Conservation (phyloP, 2,113 vertebrate genomes). For the Psophia crepitans region DNA sequence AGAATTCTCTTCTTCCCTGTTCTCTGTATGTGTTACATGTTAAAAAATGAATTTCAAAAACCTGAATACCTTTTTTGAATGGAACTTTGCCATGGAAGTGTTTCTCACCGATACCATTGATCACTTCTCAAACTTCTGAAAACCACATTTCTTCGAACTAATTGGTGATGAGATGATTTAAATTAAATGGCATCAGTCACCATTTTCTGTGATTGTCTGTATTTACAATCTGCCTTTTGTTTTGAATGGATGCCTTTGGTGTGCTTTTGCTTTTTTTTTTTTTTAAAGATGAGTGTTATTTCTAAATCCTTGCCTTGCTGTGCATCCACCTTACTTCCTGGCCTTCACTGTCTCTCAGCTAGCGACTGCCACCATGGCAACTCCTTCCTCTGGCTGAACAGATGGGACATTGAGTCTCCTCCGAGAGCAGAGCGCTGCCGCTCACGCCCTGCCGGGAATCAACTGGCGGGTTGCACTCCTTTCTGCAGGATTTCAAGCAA, state of each 20-base stretch:
- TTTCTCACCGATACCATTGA: not conserved
- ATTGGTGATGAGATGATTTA: not conserved
- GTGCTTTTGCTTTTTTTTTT: not conserved
- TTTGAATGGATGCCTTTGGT: not conserved
- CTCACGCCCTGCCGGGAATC: conserved; percentile 10
- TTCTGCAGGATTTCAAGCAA: not conserved
- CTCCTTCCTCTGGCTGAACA: conserved; percentile 52
- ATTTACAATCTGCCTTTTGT: not conserved
- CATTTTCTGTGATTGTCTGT: not conserved
- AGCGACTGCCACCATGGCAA: conserved; percentile 41
- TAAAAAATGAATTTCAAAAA: not conserved
- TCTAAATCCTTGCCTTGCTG: not conserved
- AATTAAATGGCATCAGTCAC: not conserved
- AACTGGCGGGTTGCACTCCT: not conserved
- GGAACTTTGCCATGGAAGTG: not conserved
- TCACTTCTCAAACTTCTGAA: not conserved
- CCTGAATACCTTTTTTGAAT: not conserved
- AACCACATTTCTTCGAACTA: not conserved
- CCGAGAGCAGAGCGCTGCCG: not conserved
- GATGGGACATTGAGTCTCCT: conserved; percentile 39
- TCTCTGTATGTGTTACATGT: not conserved
- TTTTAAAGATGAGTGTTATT: not conserved
- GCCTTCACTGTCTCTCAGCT: conserved; percentile 2
- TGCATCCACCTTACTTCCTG: conserved; percentile 27
- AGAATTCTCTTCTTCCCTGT: not conserved